phyloP scores from a whole-genome alignment of 2,888 invertebrate species.

The Reticulitermes lucifugus region DNA sequence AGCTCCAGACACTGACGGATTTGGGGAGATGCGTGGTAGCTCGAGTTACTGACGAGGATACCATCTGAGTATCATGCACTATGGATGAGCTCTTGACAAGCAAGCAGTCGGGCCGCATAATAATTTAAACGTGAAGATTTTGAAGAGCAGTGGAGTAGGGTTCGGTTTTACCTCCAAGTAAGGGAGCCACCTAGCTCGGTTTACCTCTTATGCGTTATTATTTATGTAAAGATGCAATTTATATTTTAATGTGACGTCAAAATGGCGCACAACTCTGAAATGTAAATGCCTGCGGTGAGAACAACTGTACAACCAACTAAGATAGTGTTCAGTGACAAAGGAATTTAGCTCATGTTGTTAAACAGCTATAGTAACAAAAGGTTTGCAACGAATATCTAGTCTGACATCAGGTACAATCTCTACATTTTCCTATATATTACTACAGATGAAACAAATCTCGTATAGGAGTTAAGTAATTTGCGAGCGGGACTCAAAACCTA shows the following conservation, averaged over 20 bases:
- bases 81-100: conserved; percentile 14
- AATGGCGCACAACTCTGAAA: background rate
- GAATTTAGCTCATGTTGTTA: too few relatives aligned
- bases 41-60: too few relatives aligned
- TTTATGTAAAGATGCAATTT: conserved; percentile 21
- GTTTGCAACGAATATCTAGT: too few relatives aligned
- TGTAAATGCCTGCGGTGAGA: background rate
- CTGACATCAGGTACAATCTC: too few relatives aligned
- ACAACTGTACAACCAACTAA: background rate
- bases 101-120: background rate
- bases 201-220: background rate
- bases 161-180: background rate
- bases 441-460: too few relatives aligned
- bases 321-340: background rate
- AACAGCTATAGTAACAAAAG: too few relatives aligned
- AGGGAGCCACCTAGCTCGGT: background rate
- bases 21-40: background rate
- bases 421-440: too few relatives aligned
- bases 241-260: conserved; percentile 33
- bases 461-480: too few relatives aligned
- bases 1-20: background rate
- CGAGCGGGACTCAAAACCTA: too few relatives aligned
- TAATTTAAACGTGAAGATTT: background rate
- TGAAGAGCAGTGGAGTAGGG: background rate
- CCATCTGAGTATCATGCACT: conserved; percentile 6